Conservation (phyloP, 2,797 vertebrate genomes). For the Leptatherina wallacei region DNA sequence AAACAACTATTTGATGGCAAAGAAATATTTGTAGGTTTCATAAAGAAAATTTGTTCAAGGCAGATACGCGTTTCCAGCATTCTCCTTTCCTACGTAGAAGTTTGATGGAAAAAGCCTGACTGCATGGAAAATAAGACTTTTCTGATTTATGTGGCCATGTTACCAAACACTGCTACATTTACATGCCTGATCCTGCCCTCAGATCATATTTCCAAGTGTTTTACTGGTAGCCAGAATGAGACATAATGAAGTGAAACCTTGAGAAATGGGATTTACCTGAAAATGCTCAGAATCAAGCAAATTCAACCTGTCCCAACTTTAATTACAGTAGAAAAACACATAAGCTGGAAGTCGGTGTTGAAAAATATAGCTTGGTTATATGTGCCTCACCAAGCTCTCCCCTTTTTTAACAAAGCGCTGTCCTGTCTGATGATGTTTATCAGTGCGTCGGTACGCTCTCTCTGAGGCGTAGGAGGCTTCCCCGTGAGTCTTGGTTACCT, state of each 20-base stretch:
- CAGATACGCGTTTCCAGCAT: too few species aligned
- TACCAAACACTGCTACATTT: not conserved
- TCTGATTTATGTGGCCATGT: not conserved
- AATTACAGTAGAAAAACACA: not conserved
- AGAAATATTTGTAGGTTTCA: too few species aligned
- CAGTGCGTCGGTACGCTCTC: not conserved
- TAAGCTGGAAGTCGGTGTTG: not conserved
- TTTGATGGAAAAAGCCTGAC: too few species aligned
- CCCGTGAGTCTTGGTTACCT: conserved; percentile 55
- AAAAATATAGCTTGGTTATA: not conserved
- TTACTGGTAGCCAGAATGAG: not conserved
- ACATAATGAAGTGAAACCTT: not conserved
- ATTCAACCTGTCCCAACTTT: not conserved
- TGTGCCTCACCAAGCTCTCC: not conserved
- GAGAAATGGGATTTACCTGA: not conserved
- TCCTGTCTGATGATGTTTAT: not conserved
- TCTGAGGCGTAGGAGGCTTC: conserved; percentile 12
- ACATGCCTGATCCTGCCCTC: not conserved
- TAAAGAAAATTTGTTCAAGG: too few species aligned
- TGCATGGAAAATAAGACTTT: not conserved
- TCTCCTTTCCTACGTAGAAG: too few species aligned
- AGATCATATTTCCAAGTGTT: not conserved
- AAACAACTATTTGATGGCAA: too few species aligned
- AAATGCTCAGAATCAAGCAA: not conserved
- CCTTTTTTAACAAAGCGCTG: not conserved